Evolutionary conservation across 2,797 vertebrate genomes (phyloP), one percentile per base, ranked within the genome.

Genomic region (Onychomys arenicola): DNA sequence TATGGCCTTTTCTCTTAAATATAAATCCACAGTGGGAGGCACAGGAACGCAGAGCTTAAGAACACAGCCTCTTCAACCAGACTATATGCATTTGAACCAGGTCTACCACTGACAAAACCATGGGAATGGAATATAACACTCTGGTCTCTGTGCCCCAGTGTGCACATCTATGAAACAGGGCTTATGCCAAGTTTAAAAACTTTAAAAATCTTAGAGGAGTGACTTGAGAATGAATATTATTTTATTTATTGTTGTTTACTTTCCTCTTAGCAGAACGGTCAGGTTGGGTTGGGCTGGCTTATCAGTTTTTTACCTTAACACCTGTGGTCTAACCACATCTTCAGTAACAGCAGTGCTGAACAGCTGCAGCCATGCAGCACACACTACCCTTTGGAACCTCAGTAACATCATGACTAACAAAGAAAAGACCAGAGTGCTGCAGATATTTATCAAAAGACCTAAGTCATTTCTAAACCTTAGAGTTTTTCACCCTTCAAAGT

Each of bases 401-500:
- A 67, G 69, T 43, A 57, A 34, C 37, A 40, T 11, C 77, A 55
- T 67, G 29, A 34, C 13, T 69, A 89, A 95, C 82, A 93, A 87
- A 52, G 23, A 87, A 76, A 94, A 95, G 19, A 46, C 13, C 29
- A 90, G 91, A 95, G 65, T 37, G 37, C 92, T 61, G 11, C 19
- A 75, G 61, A 86, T 52, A 73, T 19, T 94, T 76, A 82, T 14
- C 67, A 69, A 91, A 96, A 87, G 75, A 83, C 27, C 32, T 67
- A 83, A 88, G 91, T 88, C 95, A 90, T 14, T 90, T 96, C 77
- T 96, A 91, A 96, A 89, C 55, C 73, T 94, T 29, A 89, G 69
- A 95, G 43, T 77, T 83, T 90, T 93, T 95, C 92, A 91, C 81
- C 61, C 88, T 97, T 93, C 93, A 93, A 59, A 95, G 76, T 97